Percentiles rank a stretch among this genome's conserved stretches.
phyloP scores from a whole-genome alignment of 1,140 invertebrate genomes.

The Drosophila burlai region DNA sequence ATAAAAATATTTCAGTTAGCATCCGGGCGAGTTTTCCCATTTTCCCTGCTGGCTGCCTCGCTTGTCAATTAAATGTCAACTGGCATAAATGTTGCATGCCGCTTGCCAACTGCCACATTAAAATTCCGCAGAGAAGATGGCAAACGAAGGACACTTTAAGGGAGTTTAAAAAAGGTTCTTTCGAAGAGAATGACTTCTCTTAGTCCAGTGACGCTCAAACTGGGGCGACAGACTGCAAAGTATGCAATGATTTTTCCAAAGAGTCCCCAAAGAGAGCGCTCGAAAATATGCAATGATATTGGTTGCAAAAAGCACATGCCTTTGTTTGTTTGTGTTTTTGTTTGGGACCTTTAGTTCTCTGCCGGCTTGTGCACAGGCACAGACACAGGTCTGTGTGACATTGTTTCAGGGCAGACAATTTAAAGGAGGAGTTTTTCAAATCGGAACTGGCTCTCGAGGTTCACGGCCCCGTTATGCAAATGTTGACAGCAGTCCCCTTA shows the following conservation, averaged over 20 bases:
- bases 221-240: slow-evolving; percentile 49
- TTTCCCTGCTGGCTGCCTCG: slow-evolving; percentile 24
- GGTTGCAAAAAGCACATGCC: slow-evolving; percentile 9
- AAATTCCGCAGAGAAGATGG: slow-evolving; percentile 56
- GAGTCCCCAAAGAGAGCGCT: neutral
- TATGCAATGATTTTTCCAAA: slow-evolving; percentile 15
- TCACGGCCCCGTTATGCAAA: slow-evolving; percentile 75
- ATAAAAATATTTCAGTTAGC: slow-evolving; percentile 50
- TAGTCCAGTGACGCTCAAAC: slow-evolving; percentile 51
- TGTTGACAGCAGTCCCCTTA: slow-evolving; percentile 57
- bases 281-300: neutral
- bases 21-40: slow-evolving; percentile 30
- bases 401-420: slow-evolving; percentile 44
- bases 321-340: slow-evolving; percentile 29
- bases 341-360: neutral
- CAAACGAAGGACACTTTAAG: slow-evolving; percentile 10
- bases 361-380: slow-evolving; percentile 2
- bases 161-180: slow-evolving; percentile 35
- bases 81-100: slow-evolving; percentile 73
- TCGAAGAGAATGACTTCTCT: slow-evolving; percentile 8
- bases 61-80: slow-evolving; percentile 83
- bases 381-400: slow-evolving; percentile 47
- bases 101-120: slow-evolving; percentile 59
- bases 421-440: slow-evolving; percentile 31
- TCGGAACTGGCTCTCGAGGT: slow-evolving; percentile 45